Base-by-base conservation (phyloP, 1,140 invertebrate species). In the Papilio glaucus region DNA sequence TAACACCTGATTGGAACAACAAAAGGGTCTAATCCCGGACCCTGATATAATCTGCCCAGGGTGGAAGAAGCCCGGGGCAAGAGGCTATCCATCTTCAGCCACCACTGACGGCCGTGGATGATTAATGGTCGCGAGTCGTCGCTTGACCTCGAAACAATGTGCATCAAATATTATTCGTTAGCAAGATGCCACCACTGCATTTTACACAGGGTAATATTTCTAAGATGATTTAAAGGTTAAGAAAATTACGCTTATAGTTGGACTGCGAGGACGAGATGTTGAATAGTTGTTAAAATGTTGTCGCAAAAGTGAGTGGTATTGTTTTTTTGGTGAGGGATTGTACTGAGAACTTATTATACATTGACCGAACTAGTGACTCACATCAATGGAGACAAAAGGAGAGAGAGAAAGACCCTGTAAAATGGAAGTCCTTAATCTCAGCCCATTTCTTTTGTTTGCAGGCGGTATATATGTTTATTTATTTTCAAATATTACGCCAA, bases 101-200 rank as follows among this genome's bases (percentile, higher is more conserved):
- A 53, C 45, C 74, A 79, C 62, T 82, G 85, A 86, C 83, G 79
- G 76, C 79, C 78, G 80, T 86, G 83, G 74, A 86, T 85, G 85
- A 86, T 85, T 80, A 76, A 86, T 84, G 73, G 45, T 41, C 13
- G 24, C 13, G 33, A 69, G 76, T 70, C 79, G 82, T 85, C 83
- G 72, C 74, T 84, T 80, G 78, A 78, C 77, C 77, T 72, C 61
- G 15, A 72, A 72, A 60, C 68, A 72, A 63, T 74, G 72, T 77
- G 37, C 53, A 75, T 75, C 62, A 75, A 75, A 76, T 39, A 13
- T 69, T 39, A 70, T 72, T 72, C 37, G 61, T 63, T 63, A 63
- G 61, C 61, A 63, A 62, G 24, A 38, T 38, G 61, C 29, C n/a
- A 15, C 60, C 57, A 60, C 13, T 33, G 13, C n/a, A 33, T 37